Evolutionary conservation across 1,140 invertebrate species (phyloP), one percentile per base, ranked within the genome.

Genomic region (Cydia amplana): DNA sequence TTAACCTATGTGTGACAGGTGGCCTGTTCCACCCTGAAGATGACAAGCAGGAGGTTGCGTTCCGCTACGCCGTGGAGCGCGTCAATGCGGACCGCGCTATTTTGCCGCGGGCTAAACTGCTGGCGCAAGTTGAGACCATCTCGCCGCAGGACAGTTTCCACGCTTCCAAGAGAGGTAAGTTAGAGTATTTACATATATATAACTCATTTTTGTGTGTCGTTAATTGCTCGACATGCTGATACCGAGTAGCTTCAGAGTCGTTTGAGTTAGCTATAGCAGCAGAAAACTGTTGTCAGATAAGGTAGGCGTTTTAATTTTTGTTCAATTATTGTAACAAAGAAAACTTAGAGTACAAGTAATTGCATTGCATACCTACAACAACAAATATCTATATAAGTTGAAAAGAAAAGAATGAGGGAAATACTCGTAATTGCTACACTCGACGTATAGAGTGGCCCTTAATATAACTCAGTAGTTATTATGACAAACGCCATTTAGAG

Each of bases 111-210:
- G 97, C 97, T 12, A 95, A 96, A 79, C 93, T 99, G 51, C 95
- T 95, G 55, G 96, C 96, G 7, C 96, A 97, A 93, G 96, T 98
- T 74, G 97, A 98, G 90, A 95, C 95, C 80, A 96, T 98, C 83
- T 97, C 96, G 65, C 96, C 96, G 1, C 96, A 97, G 84, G 97
- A 98, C 91, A 98, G 97, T 88, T 98, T 98, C 87, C 96, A 97
- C 87, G 97, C 97, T 51, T 97, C 97, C 0, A 98, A 98, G 94
- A 94, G 96, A 95, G 97, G 97, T 98, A 92, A 94, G 88, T 93
- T n/a, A 51, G 49, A 46, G 2, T 2, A 46, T 16, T 40, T 40
- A 40, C 72, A 25, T 49, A 18, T 64, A 2, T 70, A 64, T 23
- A 49, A 60, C 2, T 55, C 12, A 43, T 0, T 18, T 73, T 63